These are phyloP conservation scores for Cryptoblepharus egeriae DNA, from an alignment of 2,797 vertebrate genomes.

Conservation along the genomic window DNA sequence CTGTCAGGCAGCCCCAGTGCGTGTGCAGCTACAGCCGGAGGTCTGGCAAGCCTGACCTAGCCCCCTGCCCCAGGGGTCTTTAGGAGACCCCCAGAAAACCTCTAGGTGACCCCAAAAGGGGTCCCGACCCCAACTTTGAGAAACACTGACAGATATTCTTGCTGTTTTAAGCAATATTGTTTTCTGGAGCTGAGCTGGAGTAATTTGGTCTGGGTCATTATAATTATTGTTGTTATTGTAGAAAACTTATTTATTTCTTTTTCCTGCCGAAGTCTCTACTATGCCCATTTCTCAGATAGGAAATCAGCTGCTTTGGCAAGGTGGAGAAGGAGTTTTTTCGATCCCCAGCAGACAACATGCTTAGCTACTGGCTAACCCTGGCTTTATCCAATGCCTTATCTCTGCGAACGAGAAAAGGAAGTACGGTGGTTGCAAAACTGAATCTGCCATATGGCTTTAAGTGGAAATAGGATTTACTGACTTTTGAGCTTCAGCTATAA, in stretches of 20 bases:
- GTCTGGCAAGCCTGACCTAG: too few species aligned
- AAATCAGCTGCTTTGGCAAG: neutral
- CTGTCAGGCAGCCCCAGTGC: too few species aligned
- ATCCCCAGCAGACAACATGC: neutral
- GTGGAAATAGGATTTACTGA: conserved; percentile 35
- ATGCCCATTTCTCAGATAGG: neutral
- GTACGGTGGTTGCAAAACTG: neutral
- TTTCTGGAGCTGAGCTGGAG: too few species aligned
- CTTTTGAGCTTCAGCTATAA: conserved; percentile 32
- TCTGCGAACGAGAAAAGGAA: neutral
- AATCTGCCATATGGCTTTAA: conserved; percentile 21
- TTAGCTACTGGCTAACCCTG: neutral
- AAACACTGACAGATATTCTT: too few species aligned
- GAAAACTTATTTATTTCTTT: neutral
- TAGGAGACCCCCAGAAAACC: too few species aligned
- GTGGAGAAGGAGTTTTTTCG: neutral
- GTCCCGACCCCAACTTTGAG: too few species aligned
- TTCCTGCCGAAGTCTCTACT: neutral
- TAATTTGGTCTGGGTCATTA: neutral
- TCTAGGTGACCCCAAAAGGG: too few species aligned
- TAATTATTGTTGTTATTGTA: too few species aligned
- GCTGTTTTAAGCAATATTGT: too few species aligned
- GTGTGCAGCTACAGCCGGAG: too few species aligned
- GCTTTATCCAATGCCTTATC: neutral
- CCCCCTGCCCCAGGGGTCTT: too few species aligned